phyloP scores from a whole-genome alignment of 2,797 vertebrate genomes.

The Hippocampus kuda region DNA sequence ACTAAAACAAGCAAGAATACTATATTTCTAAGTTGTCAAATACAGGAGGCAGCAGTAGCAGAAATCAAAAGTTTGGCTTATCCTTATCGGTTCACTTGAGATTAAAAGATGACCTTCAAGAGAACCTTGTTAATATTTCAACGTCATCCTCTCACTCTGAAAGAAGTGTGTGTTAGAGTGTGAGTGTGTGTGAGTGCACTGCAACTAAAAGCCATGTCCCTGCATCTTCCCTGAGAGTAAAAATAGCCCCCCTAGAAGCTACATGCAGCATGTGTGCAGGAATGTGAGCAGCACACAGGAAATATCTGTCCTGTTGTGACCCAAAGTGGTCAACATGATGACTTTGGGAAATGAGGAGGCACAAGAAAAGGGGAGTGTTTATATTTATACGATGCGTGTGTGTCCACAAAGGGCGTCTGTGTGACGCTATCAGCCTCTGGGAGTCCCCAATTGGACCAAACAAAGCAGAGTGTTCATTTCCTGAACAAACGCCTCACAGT shows the following conservation, averaged over 20 bases:
- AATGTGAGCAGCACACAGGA: constrained; percentile 60
- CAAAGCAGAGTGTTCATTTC: constrained; percentile 67
- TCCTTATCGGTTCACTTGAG: no score
- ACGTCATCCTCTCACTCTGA: constrained; percentile 3
- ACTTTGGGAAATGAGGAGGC: constrained; percentile 40
- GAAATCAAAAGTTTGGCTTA: no score
- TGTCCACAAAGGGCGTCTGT: constrained; percentile 59
- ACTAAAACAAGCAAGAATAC: no score
- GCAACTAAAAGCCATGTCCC: constrained; percentile 20
- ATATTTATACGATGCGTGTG: constrained; percentile 23
- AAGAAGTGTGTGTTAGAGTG: constrained; percentile 2
- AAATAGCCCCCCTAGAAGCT: constrained; percentile 54
- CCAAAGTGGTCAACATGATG: constrained; percentile 41
- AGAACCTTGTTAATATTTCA: constrained; percentile 46
- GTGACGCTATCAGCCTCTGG: constrained; percentile 54
- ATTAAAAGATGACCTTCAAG: not conserved
- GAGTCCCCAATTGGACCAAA: constrained; percentile 53
- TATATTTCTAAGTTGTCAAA: no score
- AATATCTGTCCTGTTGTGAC: constrained; percentile 53
- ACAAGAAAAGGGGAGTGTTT: constrained; percentile 46
- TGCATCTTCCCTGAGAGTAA: constrained; percentile 38
- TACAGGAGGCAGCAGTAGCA: no score
- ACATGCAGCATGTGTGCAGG: constrained; percentile 56
- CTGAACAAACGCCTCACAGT: constrained; percentile 53
- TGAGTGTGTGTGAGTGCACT: not conserved